A percentile compares a stretch with the other conserved stretches of the same genome.
Conservation (phyloP, 2,888 invertebrate species). For the Eurytoma adleriae region DNA sequence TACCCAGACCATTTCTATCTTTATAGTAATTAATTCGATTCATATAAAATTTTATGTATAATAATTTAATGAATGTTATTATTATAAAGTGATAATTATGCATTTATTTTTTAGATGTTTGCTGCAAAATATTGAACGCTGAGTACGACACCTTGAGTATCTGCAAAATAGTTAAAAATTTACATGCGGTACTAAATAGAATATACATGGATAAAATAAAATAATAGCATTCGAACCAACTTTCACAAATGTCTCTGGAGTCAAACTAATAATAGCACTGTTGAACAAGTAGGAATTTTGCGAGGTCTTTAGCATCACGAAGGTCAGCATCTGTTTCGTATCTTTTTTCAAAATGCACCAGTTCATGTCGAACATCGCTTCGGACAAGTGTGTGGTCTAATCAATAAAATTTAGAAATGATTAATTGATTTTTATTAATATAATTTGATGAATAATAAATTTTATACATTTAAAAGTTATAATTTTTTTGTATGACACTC, state of each 20-base stretch:
- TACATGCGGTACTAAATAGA: not conserved
- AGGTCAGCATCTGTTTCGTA: conserved; percentile 38
- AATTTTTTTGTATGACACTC: not conserved
- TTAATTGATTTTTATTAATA: not conserved
- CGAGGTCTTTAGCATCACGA: conserved; percentile 44
- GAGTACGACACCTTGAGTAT: conserved; percentile 55
- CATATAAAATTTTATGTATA: too few relatives aligned
- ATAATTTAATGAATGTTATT: not conserved
- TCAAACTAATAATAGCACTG: conserved; percentile 27
- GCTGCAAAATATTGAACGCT: conserved; percentile 53
- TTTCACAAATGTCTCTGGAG: conserved; percentile 49
- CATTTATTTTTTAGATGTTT: conserved; percentile 15
- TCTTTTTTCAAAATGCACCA: conserved; percentile 39
- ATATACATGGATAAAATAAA: not conserved
- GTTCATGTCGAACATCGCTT: conserved; percentile 47
- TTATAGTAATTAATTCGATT: too few relatives aligned
- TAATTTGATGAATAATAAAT: not conserved
- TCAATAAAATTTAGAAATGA: not conserved
- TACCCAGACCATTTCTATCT: too few relatives aligned
- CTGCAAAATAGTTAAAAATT: conserved; percentile 35
- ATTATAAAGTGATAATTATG: not conserved
- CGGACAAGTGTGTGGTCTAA: conserved; percentile 33
- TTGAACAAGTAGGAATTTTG: conserved; percentile 33
- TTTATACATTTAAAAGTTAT: not conserved
- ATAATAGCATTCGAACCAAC: conserved; percentile 5